These are phyloP conservation scores for Eidolon dupreanum DNA, from an alignment of 2,797 vertebrate species.

Conservation along the genomic window DNA sequence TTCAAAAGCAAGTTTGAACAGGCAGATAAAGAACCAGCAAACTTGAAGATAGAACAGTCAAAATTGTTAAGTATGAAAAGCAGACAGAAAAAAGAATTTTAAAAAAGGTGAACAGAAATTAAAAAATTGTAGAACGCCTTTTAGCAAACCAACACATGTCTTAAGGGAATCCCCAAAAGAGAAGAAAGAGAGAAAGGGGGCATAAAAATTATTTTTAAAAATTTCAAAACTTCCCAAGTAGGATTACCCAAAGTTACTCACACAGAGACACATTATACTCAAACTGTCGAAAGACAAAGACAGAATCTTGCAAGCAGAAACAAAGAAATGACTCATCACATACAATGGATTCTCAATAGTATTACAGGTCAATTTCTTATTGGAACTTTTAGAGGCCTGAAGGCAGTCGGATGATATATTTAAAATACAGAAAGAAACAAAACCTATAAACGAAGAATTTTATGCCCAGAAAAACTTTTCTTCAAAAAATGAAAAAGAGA, in stretches of 20 bases:
- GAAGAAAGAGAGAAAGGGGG: background rate
- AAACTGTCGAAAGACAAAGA: background rate
- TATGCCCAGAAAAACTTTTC: background rate
- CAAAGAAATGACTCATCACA: background rate
- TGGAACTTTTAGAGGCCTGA: background rate
- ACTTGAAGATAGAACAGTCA: background rate
- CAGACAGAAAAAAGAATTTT: background rate
- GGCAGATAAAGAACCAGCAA: background rate
- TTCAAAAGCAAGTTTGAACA: background rate
- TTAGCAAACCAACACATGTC: background rate
- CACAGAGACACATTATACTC: background rate
- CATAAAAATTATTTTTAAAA: background rate
- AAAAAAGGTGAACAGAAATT: background rate
- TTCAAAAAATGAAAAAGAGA: background rate
- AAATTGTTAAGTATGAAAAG: background rate
- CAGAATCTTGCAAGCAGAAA: background rate
- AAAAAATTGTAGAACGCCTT: background rate
- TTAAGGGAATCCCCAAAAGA: background rate
- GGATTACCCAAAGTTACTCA: background rate
- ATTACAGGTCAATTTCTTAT: background rate
- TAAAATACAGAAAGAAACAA: background rate
- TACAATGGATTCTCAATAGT: background rate
- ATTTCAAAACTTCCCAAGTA: background rate
- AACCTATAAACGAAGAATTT: background rate
- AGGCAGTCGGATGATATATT: background rate